These are phyloP conservation scores for Oxyruncus cristatus DNA, from an alignment of 2,113 vertebrate genomes.

Conservation along the genomic window DNA sequence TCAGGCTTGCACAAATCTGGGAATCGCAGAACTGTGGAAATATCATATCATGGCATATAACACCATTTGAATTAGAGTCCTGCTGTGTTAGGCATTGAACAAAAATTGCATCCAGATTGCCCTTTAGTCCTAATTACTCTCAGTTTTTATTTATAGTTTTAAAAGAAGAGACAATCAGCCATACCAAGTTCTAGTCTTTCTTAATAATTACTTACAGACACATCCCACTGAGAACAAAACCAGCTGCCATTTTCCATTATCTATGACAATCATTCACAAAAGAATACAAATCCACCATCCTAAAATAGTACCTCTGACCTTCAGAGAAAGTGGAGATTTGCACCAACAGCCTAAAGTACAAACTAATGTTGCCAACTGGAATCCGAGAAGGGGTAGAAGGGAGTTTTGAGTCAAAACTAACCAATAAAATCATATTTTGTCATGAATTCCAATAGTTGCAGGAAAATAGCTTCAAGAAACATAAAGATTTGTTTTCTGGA, in stretches of 20 bases:
- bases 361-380: background rate
- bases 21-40: constrained; percentile 30
- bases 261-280: background rate
- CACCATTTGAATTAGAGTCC: constrained; percentile 43
- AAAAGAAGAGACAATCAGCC: constrained; percentile 8
- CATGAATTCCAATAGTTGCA: background rate
- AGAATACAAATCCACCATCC: background rate
- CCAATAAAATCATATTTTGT: background rate
- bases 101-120: constrained; percentile 60
- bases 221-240: constrained; percentile 32
- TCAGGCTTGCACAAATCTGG: background rate
- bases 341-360: background rate
- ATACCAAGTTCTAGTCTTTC: constrained; percentile 11
- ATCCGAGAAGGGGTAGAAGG: background rate
- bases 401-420: background rate
- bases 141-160: constrained; percentile 49
- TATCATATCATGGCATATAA: constrained; percentile 19
- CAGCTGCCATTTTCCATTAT: constrained; percentile 41
- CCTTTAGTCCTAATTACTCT: constrained; percentile 57
- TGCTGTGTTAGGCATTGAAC: constrained; percentile 41
- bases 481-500: background rate
- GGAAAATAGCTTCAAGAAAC: background rate
- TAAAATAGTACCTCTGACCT: constrained; percentile 5
- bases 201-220: constrained; percentile 61
- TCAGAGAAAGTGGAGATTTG: background rate